Evolutionary conservation across 2,888 invertebrate genomes (phyloP), one percentile per base, ranked within the genome.

Genomic region (Dysmachus trigonus): DNA sequence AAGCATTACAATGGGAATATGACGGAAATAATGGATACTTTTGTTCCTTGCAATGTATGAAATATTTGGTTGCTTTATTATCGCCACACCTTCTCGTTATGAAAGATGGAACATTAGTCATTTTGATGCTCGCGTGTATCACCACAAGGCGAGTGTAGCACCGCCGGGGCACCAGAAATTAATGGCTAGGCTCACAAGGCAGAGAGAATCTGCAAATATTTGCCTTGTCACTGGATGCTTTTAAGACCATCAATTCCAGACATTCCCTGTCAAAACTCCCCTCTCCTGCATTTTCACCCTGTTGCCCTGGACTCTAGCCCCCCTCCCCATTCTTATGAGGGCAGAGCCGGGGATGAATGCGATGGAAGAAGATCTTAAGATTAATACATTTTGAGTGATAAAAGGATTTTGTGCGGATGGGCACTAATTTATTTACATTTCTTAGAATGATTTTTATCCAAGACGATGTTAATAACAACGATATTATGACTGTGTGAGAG

Each of bases 211-310:
- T 77, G 79, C 86, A 87, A 87, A 87, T 87, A 87, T 87, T 87
- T 87, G 86, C 87, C 86, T 73, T 87, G 86, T 87, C 87, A 87
- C 83, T 85, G 77, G 86, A 85, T 76, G 77, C 87, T 87, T 87
- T 85, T 86, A 86, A 51, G 76, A 85, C 87, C 87, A 87, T 87
- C 86, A 86, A 86, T 87, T 86, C 86, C 76, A 85, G 71, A 72
- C 53, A 33, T 73, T 35, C 84, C 31, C 84, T 86, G 87, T 81
- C 85, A 83, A 84, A 87, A 87, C 41, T 79, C 86, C 81, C 33
- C 22, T n/a, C 38, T 41, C 41, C 31, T 22, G 62, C 53, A 53
- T 30, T 27, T 30, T n/a, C 62, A 18, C 71, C 47, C 30, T 35
- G 27, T 47, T 41, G 22, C 76, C 31, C 47, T 27, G 30, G 15